Base-by-base conservation (phyloP, 2,888 invertebrate species). In the Agelastica alni region DNA sequence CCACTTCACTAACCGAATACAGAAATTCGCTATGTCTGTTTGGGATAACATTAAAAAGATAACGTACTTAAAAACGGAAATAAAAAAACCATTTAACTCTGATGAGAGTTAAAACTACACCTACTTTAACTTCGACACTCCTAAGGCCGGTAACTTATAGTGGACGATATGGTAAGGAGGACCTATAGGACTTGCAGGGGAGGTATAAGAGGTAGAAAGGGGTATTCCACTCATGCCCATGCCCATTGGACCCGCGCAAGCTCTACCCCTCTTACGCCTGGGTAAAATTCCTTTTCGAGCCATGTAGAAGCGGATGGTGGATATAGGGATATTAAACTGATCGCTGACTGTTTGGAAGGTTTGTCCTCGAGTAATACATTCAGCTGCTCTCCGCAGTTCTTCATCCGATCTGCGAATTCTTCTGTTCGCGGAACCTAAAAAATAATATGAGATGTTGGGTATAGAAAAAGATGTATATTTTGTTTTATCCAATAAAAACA, bases 321-420 rank as follows among this genome's bases (percentile, higher is more conserved):
- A 91, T 61, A 92, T 91, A 54, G 92, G 92, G 77, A 92, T 91
- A 74, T 89, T 89, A 76, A 89, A 92, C 80, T 89, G 89, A 69
- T 91, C 90, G 53, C 90, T 91, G 20, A 91, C 91, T 1, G 88
- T 90, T 77, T 91, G 91, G 80, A 91, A 92, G 67, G 92, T 92
- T 78, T 88, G 88, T 1, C 92, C 91, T 49, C 89, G 85, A n/a
- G 89, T 88, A 58, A 92, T 91, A 76, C 90, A 89, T 72, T 91
- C 90, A 2, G 91, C 91, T 0, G 91, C 91, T 71, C 89, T 84
- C n/a, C 87, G 82, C 44, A 91, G 72, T 65, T 88, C 85, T 39
- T 85, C 86, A 74, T 91, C 91, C 20, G 89, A 88, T 63, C 91
- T 83, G 0, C 91, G 81, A 64, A 88, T 85, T 22, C 88, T 79